Evolutionary conservation across 2,888 invertebrate genomes (phyloP).

Genomic region (Campopleginae sp.): DNA sequence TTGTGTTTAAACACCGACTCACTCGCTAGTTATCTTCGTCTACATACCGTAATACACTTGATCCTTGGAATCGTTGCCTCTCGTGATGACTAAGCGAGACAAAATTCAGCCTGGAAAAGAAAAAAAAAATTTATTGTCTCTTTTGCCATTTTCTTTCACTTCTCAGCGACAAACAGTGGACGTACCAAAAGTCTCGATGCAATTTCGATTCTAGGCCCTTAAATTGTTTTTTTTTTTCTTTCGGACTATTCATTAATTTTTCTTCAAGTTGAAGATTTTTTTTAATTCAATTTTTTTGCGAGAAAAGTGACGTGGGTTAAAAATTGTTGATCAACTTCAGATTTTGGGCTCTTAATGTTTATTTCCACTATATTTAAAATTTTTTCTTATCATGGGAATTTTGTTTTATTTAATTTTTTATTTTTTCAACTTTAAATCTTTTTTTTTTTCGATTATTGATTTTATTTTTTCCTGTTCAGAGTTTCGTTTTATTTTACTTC

Average conservation of each 20-base stretch:
- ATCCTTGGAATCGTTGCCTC: slow-evolving; percentile 1
- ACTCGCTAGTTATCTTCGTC: slow-evolving; percentile 16
- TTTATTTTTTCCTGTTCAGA: too few relatives aligned
- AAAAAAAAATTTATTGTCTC: not conserved
- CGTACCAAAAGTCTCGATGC: not conserved
- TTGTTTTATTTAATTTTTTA: too few relatives aligned
- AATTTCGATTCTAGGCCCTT: not conserved
- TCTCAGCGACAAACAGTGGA: not conserved
- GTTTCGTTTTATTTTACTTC: not conserved
- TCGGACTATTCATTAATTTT: too few relatives aligned
- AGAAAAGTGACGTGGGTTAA: too few relatives aligned
- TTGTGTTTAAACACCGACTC: slow-evolving; percentile 23
- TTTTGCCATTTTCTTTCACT: not conserved
- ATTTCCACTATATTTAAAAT: too few relatives aligned
- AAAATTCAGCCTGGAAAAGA: not conserved
- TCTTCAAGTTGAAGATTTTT: too few relatives aligned
- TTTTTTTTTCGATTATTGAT: too few relatives aligned
- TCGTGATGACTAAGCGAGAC: not conserved
- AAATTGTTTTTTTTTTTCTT: not conserved
- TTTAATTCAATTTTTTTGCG: too few relatives aligned
- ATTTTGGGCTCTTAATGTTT: too few relatives aligned
- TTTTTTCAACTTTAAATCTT: too few relatives aligned
- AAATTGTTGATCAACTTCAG: too few relatives aligned
- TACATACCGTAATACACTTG: slow-evolving; percentile 10
- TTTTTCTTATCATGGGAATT: too few relatives aligned